phyloP scores from a whole-genome alignment of 1,140 invertebrate genomes.

The Whitmania pigra region DNA sequence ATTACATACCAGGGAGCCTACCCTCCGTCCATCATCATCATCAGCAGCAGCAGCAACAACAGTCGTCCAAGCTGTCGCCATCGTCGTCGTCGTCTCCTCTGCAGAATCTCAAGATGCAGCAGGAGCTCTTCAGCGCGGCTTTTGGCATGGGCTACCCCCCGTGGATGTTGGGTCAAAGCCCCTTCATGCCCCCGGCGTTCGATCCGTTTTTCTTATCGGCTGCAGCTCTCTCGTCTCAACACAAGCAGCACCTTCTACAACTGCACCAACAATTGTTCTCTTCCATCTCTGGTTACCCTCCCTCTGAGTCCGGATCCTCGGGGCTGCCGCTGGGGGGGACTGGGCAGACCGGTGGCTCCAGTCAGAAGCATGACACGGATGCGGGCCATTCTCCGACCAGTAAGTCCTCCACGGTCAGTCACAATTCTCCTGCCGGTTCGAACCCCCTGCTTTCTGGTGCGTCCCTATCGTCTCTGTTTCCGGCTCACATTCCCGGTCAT shows the following conservation, averaged over 20 bases:
- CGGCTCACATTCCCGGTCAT: too few relatives aligned
- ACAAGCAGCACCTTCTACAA: not conserved
- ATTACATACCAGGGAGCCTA: not conserved
- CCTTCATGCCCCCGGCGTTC: not conserved
- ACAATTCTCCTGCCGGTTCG: not conserved
- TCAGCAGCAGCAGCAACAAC: not conserved
- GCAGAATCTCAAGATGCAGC: not conserved
- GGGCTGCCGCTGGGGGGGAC: not conserved
- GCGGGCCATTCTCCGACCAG: not conserved
- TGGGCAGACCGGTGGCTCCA: not conserved
- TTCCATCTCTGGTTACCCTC: too few relatives aligned
- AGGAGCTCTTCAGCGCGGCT: not conserved
- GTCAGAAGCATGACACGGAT: not conserved
- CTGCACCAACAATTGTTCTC: not conserved
- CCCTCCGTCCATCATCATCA: not conserved
- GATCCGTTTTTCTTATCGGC: constrained; percentile 3
- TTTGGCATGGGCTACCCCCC: not conserved
- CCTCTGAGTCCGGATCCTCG: too few relatives aligned
- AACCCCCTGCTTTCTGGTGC: too few relatives aligned
- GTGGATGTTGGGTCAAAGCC: not conserved
- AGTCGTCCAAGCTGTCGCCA: not conserved
- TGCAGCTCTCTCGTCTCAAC: not conserved
- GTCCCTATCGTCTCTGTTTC: too few relatives aligned
- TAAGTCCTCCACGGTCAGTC: not conserved
- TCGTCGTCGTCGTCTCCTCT: not conserved